A percentile compares a stretch with the other conserved stretches of the same genome.
phyloP scores from a whole-genome alignment of 2,113 vertebrate genomes.

The Ictidomys tridecemlineatus region DNA sequence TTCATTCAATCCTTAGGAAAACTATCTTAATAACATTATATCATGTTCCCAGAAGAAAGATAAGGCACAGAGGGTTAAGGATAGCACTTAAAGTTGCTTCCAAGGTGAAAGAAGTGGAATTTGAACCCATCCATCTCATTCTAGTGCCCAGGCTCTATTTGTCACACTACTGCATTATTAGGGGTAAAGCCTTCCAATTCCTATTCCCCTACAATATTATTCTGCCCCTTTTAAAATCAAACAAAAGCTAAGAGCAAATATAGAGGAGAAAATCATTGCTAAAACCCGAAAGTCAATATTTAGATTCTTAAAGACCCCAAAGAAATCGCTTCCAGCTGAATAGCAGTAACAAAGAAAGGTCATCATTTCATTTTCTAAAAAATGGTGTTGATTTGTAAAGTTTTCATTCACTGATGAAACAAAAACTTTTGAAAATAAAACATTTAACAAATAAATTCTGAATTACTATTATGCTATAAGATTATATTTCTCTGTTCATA shows the following conservation, averaged over 20 bases:
- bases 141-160: neutral
- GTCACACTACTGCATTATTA: neutral
- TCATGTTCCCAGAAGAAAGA: neutral
- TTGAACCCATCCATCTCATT: neutral
- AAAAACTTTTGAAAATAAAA: neutral
- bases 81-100: neutral
- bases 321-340: conserved; percentile 2
- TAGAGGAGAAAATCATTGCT: neutral
- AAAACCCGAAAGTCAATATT: conserved; percentile 31
- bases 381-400: neutral
- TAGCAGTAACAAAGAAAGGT: conserved; percentile 5
- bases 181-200: neutral
- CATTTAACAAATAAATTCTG: neutral
- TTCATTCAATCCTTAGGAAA: neutral
- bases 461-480: neutral
- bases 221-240: neutral
- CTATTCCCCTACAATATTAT: neutral
- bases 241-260: neutral
- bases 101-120: neutral
- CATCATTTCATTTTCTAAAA: neutral
- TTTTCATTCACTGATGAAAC: neutral
- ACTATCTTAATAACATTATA: neutral
- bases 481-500: conserved; percentile 47
- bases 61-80: neutral
- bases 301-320: conserved; percentile 6